Evolutionary conservation across 1,140 invertebrate genomes (phyloP), one percentile per base, ranked within the genome.

Genomic region (Rhyzopertha dominica): DNA sequence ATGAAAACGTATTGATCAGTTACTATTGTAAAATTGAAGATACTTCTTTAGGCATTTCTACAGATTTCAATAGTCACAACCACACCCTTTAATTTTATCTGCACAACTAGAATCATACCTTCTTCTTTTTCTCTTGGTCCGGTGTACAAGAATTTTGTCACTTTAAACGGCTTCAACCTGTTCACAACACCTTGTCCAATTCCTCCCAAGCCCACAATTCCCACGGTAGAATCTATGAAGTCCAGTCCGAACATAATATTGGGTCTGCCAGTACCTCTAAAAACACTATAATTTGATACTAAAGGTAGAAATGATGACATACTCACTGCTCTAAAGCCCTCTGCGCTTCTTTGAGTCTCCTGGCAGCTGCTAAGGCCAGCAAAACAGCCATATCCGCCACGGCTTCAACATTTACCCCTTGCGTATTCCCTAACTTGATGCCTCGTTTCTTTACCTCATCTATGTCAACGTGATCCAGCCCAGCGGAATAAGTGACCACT

Each of bases 401-500:
- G 0, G 87, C 78, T 48, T 80, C 79, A 16, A 84, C 85, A 2
- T 92, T 67, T 1, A 90, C 85, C 25, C 76, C 71, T 0, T 88
- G 87, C 0, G 89, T 92, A 55, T 91, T 81, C 0, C 89, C 87
- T 9, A 87, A 65, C 25, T 72, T 72, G 8, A 88, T 76, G 3
- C 75, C 72, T 5, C 80, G 71, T 13, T 62, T 66, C 65, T 80
- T 79, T 5, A 87, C 67, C 58, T 77, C 80, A 0, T 67, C 61
- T 0, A 83, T 41, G 48, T 86, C 79, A 17, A 85, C 74, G 51
- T 84, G 82, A 57, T 88, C 84, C 41, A 80, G 72, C 5, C 92
- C 92, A 8, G 90, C 89, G 0, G 85, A 82, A n/a, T n/a, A n/a
- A n/a, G n/a, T n/a, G n/a, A n/a, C 79, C n/a, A 96, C 75, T 3